Evolutionary conservation across 2,113 vertebrate species (phyloP).

Genomic region (Holacanthus passer): DNA sequence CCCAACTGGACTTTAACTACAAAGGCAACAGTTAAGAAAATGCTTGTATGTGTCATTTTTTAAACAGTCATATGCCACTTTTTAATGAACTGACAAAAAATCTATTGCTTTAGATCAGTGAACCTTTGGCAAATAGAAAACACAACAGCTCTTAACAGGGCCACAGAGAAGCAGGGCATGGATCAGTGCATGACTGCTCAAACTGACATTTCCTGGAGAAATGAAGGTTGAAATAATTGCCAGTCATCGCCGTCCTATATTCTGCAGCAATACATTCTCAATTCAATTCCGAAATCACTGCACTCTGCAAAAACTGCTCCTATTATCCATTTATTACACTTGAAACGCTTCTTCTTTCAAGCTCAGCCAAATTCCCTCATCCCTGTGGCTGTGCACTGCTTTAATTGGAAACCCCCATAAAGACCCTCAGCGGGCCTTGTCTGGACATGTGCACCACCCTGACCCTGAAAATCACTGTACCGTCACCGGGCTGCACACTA

Average conservation of each 20-base stretch:
- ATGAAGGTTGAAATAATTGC: slow-evolving; percentile 31
- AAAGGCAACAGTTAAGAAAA: not conserved
- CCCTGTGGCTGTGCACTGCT: slow-evolving; percentile 15
- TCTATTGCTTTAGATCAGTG: not conserved
- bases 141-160: not conserved
- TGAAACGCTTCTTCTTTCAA: slow-evolving; percentile 26
- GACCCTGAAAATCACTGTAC: slow-evolving; percentile 73
- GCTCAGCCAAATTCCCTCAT: slow-evolving; percentile 31
- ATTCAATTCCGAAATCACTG: slow-evolving; percentile 39
- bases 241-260: not conserved
- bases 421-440: slow-evolving; percentile 50
- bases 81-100: slow-evolving; percentile 14
- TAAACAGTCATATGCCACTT: not conserved
- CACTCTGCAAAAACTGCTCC: slow-evolving; percentile 19
- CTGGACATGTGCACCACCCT: slow-evolving; percentile 57
- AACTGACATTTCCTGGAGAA: slow-evolving; percentile 7
- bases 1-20: not conserved
- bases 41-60: not conserved
- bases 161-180: not conserved
- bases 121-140: not conserved
- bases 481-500: slow-evolving; percentile 54
- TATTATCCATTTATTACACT: slow-evolving; percentile 38
- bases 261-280: slow-evolving; percentile 3
- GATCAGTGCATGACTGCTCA: slow-evolving; percentile 9
- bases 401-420: slow-evolving; percentile 67